Evolutionary conservation across 2,888 invertebrate genomes (phyloP).

Genomic region (Cosmia pyralina): DNA sequence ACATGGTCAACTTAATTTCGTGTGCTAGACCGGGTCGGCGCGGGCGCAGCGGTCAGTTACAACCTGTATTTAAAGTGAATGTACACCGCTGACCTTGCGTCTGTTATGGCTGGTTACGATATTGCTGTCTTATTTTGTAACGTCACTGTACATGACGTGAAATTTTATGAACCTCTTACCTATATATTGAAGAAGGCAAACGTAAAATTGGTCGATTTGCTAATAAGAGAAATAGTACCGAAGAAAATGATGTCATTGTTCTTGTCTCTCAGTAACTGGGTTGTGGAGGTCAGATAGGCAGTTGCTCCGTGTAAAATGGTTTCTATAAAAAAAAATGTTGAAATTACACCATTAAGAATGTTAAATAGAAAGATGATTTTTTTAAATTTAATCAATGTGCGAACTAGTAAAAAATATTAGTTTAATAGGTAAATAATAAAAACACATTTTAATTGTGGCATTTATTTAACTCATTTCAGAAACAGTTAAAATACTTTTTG

Average conservation of each 20-base stretch:
- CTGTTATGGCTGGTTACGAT: constrained; percentile 46
- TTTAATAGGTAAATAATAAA: no score
- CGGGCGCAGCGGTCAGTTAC: constrained; percentile 1
- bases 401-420: no score
- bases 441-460: no score
- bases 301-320: background rate
- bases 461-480: no score
- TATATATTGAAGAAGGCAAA: constrained; percentile 8
- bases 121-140: constrained; percentile 57
- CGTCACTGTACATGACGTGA: constrained; percentile 22
- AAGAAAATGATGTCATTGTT: background rate
- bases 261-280: background rate
- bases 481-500: no score
- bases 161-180: constrained; percentile 29
- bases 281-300: background rate
- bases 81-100: constrained; percentile 57
- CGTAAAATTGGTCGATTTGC: background rate
- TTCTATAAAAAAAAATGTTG: no score
- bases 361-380: no score
- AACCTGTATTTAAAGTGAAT: constrained; percentile 53
- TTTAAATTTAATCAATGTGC: no score
- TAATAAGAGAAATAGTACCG: background rate
- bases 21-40: background rate
- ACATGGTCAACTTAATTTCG: background rate
- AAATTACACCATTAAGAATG: background rate